phyloP scores from a whole-genome alignment of 23 tunicate species.

The Ascidia mentula region DNA sequence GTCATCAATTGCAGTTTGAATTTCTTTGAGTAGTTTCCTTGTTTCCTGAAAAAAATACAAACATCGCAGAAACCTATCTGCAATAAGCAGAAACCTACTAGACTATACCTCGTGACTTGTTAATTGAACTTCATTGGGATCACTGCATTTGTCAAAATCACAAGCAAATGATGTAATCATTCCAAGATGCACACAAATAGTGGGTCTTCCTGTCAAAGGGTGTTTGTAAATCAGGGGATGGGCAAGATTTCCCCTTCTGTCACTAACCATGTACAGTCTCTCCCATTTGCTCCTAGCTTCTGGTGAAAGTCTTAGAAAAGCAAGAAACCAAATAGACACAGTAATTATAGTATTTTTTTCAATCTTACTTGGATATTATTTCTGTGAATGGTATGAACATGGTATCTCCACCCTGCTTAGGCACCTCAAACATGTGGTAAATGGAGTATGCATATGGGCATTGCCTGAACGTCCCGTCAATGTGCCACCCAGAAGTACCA shows the following conservation, averaged over 20 bases:
- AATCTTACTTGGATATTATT: slow-evolving; percentile 33
- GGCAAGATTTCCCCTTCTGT: slow-evolving; percentile 9
- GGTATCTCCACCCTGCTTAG: slow-evolving; percentile 40
- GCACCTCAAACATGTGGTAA: slow-evolving; percentile 45
- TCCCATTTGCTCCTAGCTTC: slow-evolving; percentile 27
- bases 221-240: slow-evolving; percentile 47
- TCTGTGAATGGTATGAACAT: slow-evolving; percentile 54
- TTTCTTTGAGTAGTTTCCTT: not conserved
- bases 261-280: slow-evolving; percentile 42
- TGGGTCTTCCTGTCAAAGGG: slow-evolving; percentile 43
- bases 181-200: slow-evolving; percentile 50
- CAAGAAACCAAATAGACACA: not conserved
- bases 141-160: slow-evolving; percentile 19
- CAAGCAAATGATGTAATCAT: slow-evolving; percentile 33
- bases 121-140: not conserved
- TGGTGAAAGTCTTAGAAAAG: slow-evolving; percentile 16
- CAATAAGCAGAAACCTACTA: too few relatives aligned
- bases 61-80: too few relatives aligned
- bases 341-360: too few relatives aligned
- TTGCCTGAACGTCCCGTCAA: slow-evolving; percentile 45
- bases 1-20: slow-evolving; percentile 28
- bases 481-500: slow-evolving; percentile 56
- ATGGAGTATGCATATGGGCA: slow-evolving; percentile 46
- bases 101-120: not conserved
- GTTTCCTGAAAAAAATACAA: slow-evolving; percentile 20